Evolutionary conservation across 2,888 invertebrate species (phyloP).

Genomic region (Drosophila tripunctata): DNA sequence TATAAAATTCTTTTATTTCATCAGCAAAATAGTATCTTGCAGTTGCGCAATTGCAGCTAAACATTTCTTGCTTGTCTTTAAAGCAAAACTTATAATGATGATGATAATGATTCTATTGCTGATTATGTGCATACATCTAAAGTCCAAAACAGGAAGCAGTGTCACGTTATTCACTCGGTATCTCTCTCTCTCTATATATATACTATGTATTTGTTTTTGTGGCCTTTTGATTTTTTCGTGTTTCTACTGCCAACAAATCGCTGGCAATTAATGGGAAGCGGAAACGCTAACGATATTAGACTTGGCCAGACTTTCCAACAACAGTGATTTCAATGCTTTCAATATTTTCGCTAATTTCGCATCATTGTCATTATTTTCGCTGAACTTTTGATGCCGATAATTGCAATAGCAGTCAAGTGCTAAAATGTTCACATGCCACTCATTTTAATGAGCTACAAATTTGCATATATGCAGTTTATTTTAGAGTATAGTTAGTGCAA

Average conservation of each 20-base stretch:
- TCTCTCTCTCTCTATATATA: too few relatives aligned
- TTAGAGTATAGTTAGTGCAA: neutral
- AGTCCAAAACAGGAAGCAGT: constrained; percentile 39
- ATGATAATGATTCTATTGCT: constrained; percentile 15
- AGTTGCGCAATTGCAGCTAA: neutral
- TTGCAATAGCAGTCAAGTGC: constrained; percentile 46
- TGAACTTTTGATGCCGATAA: constrained; percentile 22
- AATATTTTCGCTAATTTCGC: constrained; percentile 21
- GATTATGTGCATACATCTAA: constrained; percentile 27
- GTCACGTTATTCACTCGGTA: constrained; percentile 35
- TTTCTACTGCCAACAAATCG: constrained; percentile 22
- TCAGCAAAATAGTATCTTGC: neutral
- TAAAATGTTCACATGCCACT: constrained; percentile 38
- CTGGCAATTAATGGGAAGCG: constrained; percentile 20
- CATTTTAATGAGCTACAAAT: constrained; percentile 47
- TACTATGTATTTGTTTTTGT: constrained; percentile 27
- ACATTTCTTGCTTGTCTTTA: neutral
- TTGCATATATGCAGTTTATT: constrained; percentile 31
- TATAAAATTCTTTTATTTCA: too few relatives aligned
- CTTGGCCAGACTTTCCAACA: constrained; percentile 24
- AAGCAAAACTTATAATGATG: constrained; percentile 23
- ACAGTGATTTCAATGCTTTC: neutral
- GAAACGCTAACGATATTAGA: constrained; percentile 13
- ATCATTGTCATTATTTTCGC: constrained; percentile 16
- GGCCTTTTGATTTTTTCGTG: constrained; percentile 19